These are phyloP conservation scores for Malthinus seriepunctatus DNA, from an alignment of 2,888 invertebrate species.

Conservation along the genomic window DNA sequence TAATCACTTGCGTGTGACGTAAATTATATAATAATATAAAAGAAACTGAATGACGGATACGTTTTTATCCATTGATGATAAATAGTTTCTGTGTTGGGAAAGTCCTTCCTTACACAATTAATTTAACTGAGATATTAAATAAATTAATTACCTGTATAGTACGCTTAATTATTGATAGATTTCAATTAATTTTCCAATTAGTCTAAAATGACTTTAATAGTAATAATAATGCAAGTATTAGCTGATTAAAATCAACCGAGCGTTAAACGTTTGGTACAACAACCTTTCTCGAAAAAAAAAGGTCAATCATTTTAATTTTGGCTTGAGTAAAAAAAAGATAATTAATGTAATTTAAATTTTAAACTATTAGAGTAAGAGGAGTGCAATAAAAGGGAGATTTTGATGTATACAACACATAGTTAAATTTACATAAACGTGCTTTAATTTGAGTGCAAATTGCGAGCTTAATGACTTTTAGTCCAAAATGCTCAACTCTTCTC, in stretches of 20 bases:
- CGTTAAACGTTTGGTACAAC: neutral
- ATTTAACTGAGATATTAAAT: no score
- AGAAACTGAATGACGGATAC: no score
- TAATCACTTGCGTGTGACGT: no score
- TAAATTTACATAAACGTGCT: slow-evolving; percentile 42
- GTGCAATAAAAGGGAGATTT: slow-evolving; percentile 17
- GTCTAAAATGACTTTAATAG: neutral
- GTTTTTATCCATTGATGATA: no score
- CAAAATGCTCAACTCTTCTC: neutral
- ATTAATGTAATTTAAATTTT: neutral
- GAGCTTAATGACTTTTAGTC: slow-evolving; percentile 37
- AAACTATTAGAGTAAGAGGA: slow-evolving; percentile 9
- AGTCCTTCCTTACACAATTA: no score
- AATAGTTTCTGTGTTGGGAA: no score
- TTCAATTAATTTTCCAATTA: slow-evolving; percentile 7
- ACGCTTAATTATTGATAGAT: neutral
- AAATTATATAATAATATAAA: no score
- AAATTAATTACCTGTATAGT: no score
- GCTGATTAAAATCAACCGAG: neutral
- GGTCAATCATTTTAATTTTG: neutral
- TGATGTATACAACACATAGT: slow-evolving; percentile 38
- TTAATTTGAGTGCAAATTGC: slow-evolving; percentile 41
- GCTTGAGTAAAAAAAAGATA: neutral
- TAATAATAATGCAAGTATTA: neutral
- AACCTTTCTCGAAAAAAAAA: neutral